Evolutionary conservation across 2,888 invertebrate genomes (phyloP).

Genomic region (Thymelicus sylvestris): DNA sequence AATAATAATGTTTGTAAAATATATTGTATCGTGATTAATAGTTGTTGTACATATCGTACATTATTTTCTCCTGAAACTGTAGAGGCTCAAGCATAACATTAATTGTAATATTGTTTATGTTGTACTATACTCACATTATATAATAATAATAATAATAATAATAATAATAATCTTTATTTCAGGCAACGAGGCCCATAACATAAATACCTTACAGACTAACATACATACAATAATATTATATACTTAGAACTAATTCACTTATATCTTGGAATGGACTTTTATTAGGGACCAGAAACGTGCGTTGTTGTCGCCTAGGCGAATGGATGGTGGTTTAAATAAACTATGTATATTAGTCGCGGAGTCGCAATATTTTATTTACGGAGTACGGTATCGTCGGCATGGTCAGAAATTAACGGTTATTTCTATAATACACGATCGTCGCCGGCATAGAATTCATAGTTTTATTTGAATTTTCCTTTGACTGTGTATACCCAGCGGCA

Average conservation of each 20-base stretch:
- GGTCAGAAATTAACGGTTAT: no score
- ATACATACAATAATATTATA: no score
- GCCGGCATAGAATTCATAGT: neutral
- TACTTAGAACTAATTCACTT: no score
- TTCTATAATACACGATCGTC: neutral
- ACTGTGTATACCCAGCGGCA: slow-evolving; percentile 23
- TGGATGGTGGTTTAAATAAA: slow-evolving; percentile 1
- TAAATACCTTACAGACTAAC: no score
- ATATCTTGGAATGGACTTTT: neutral
- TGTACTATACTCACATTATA: neutral
- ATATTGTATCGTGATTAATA: no score
- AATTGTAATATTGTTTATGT: neutral
- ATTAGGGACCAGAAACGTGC: neutral
- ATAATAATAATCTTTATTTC: no score
- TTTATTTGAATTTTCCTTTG: slow-evolving; percentile 18
- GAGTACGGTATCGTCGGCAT: no score
- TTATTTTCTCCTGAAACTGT: neutral
- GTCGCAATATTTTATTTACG: neutral
- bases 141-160: no score
- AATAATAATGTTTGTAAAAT: no score
- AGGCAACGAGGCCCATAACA: no score
- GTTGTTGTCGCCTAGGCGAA: neutral
- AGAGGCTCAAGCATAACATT: neutral
- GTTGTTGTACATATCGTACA: neutral
- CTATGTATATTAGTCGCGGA: neutral